Conservation (phyloP, 2,113 vertebrate genomes). For the Urocitellus parryii region DNA sequence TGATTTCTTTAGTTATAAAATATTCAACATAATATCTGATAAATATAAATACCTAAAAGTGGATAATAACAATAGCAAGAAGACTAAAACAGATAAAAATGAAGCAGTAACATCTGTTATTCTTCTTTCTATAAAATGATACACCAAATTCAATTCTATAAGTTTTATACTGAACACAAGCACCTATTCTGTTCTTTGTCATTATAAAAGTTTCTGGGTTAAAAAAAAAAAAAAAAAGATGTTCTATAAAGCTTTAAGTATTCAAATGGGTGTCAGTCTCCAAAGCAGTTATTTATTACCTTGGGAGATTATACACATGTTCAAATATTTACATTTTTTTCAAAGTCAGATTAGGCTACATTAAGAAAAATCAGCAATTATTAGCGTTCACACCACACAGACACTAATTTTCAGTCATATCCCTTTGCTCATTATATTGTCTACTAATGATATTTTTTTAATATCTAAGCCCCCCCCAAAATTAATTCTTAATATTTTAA, state of each 20-base stretch:
- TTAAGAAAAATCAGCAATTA: slow-evolving; percentile 60
- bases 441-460: slow-evolving; percentile 15
- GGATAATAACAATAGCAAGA: not conserved
- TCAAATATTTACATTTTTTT: slow-evolving; percentile 30
- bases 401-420: slow-evolving; percentile 23
- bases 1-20: slow-evolving; percentile 36
- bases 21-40: not conserved
- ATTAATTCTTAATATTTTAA: slow-evolving; percentile 4
- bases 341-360: not conserved
- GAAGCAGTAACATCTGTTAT: not conserved
- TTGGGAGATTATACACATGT: not conserved
- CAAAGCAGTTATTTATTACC: slow-evolving; percentile 13
- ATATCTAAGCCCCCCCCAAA: not conserved
- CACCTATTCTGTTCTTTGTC: not conserved
- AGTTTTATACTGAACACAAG: not conserved
- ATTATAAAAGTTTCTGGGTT: not conserved
- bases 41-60: not conserved
- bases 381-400: not conserved
- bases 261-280: slow-evolving; percentile 2
- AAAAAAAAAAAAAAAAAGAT: not conserved
- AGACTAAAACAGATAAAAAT: slow-evolving; percentile 42
- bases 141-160: slow-evolving; percentile 22
- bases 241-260: not conserved
- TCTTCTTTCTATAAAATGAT: slow-evolving; percentile 52
- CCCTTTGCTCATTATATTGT: not conserved